phyloP scores from a whole-genome alignment of 2,113 vertebrate genomes.

The Tupaia tana region DNA sequence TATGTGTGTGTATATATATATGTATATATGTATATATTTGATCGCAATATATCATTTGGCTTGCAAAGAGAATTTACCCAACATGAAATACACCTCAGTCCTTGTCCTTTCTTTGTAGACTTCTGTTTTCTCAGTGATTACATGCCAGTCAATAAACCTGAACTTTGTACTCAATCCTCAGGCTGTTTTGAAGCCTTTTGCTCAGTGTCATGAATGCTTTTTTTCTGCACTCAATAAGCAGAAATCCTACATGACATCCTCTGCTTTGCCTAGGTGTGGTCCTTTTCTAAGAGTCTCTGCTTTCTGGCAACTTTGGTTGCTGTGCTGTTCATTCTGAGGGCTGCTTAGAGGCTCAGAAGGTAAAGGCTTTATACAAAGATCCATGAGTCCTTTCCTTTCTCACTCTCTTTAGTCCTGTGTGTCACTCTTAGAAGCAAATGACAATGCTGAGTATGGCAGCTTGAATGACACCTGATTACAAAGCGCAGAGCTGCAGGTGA shows the following conservation, averaged over 20 bases:
- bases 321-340: background rate
- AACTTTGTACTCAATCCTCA: background rate
- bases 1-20: too few species aligned
- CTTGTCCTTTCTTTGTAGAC: background rate
- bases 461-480: background rate
- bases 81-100: too few species aligned
- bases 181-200: background rate
- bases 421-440: fast-evolving
- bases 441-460: too few species aligned
- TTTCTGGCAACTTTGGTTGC: background rate
- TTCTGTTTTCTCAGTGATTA: background rate
- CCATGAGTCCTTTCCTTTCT: too few species aligned
- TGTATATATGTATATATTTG: too few species aligned
- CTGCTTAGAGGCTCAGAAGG: background rate
- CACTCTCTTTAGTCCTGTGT: background rate
- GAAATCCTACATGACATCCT: background rate
- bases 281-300: background rate
- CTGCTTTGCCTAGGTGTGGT: background rate
- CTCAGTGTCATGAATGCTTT: background rate
- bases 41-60: too few species aligned
- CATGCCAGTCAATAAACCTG: background rate
- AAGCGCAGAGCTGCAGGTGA: background rate
- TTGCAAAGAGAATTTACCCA: too few species aligned
- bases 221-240: background rate
- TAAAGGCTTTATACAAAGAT: background rate